phyloP scores from a whole-genome alignment of 2,888 invertebrate genomes.

The Homarus gammarus region DNA sequence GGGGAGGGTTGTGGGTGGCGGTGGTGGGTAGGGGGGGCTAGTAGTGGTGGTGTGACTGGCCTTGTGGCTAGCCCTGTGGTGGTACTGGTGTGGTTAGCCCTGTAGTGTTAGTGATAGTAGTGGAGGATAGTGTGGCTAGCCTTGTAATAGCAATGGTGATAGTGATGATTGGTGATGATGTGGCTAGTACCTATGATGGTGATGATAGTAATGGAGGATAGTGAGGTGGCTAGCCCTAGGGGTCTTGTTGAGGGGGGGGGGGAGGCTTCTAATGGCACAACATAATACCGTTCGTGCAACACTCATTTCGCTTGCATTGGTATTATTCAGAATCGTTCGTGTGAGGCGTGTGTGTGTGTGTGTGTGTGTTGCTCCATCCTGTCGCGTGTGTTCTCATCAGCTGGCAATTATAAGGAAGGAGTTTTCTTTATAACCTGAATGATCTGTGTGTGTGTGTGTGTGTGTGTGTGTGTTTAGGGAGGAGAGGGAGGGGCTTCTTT shows the following conservation, averaged over 20 bases:
- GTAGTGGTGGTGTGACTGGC: no score
- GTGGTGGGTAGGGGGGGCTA: background rate
- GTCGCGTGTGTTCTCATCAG: conserved; percentile 14
- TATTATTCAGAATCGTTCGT: conserved; percentile 38
- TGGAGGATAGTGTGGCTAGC: no score
- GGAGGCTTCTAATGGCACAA: conserved; percentile 1
- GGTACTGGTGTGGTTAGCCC: no score
- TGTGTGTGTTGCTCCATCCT: background rate
- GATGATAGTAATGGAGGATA: background rate
- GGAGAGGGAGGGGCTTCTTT: no score
- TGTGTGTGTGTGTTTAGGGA: no score
- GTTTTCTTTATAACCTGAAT: background rate
- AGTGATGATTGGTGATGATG: no score
- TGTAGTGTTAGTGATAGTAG: no score
- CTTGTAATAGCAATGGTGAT: no score
- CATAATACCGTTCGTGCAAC: conserved; percentile 38
- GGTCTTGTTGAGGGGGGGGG: background rate
- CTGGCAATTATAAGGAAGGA: conserved; percentile 9
- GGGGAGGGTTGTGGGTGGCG: background rate
- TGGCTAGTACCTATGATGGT: no score
- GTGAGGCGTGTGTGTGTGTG: conserved; percentile 13
- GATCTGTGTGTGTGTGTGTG: no score
- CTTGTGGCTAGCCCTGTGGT: no score
- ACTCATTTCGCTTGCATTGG: conserved; percentile 45
- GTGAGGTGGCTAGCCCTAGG: background rate